A percentile compares a stretch with the other conserved stretches of the same genome.
Conservation (phyloP, 1,140 invertebrate species). For the Latrodectus geometricus region DNA sequence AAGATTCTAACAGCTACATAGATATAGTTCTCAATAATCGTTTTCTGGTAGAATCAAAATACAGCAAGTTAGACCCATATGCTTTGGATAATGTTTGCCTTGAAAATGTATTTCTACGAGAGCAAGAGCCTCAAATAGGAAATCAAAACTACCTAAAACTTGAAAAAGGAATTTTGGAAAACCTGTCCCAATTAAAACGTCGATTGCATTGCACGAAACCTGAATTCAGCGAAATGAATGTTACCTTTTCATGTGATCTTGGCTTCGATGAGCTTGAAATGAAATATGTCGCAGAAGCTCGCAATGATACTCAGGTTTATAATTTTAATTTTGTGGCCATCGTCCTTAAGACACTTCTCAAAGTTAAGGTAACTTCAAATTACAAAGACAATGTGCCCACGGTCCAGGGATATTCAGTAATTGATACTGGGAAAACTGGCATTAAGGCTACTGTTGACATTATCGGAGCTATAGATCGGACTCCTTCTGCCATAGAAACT, state of each 20-base stretch:
- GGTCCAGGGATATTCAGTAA: not conserved
- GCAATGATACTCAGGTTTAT: not conserved
- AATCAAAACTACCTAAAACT: not conserved
- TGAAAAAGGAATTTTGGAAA: not conserved
- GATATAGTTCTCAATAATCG: not conserved
- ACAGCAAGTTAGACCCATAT: not conserved
- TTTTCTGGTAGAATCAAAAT: not conserved
- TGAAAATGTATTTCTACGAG: not conserved
- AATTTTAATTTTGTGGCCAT: not conserved
- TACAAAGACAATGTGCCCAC: not conserved
- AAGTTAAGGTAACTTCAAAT: not conserved
- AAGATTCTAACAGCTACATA: not conserved
- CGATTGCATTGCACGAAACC: not conserved
- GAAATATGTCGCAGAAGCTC: not conserved
- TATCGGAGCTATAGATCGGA: not conserved
- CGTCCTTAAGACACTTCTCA: not conserved
- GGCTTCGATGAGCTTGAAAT: not conserved
- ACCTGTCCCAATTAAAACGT: not conserved
- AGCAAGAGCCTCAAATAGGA: not conserved
- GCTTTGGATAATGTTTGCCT: not conserved
- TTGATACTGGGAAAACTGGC: not conserved
- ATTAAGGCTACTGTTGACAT: not conserved
- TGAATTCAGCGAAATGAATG: not conserved
- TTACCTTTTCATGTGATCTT: not conserved
- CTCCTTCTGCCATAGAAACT: not conserved